phyloP scores from a whole-genome alignment of 2,113 vertebrate genomes.

The Chitala chitala region DNA sequence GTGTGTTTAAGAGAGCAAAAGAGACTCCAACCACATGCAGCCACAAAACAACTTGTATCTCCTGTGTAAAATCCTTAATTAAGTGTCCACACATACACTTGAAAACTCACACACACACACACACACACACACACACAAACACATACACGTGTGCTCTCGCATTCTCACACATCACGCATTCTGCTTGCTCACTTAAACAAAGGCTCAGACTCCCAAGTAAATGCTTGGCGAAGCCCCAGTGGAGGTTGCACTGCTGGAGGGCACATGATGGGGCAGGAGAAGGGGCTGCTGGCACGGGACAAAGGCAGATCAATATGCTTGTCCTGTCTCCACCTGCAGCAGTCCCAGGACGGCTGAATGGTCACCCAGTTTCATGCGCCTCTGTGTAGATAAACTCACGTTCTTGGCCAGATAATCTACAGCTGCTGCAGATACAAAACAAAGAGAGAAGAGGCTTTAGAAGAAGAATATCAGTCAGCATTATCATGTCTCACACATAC shows the following conservation, averaged over 20 bases:
- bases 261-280: background rate
- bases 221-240: background rate
- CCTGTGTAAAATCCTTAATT: background rate
- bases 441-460: slow-evolving; percentile 11
- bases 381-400: slow-evolving; percentile 93
- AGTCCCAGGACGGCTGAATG: slow-evolving; percentile 95
- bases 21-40: slow-evolving; percentile 19
- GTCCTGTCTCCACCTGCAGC: slow-evolving; percentile 96
- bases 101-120: background rate
- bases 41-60: background rate
- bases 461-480: too few species aligned
- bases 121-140: background rate
- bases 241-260: background rate
- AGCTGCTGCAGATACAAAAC: slow-evolving; percentile 63
- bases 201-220: background rate
- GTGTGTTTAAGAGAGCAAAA: too few species aligned
- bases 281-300: background rate
- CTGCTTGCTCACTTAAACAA: background rate
- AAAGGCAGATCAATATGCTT: slow-evolving; percentile 76
- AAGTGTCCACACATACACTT: background rate
- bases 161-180: background rate
- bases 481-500: too few species aligned
- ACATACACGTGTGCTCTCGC: background rate
- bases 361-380: slow-evolving; percentile 95
- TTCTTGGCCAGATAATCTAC: slow-evolving; percentile 99